phyloP scores from a whole-genome alignment of 2,797 vertebrate genomes.

The Tadarida brasiliensis region DNA sequence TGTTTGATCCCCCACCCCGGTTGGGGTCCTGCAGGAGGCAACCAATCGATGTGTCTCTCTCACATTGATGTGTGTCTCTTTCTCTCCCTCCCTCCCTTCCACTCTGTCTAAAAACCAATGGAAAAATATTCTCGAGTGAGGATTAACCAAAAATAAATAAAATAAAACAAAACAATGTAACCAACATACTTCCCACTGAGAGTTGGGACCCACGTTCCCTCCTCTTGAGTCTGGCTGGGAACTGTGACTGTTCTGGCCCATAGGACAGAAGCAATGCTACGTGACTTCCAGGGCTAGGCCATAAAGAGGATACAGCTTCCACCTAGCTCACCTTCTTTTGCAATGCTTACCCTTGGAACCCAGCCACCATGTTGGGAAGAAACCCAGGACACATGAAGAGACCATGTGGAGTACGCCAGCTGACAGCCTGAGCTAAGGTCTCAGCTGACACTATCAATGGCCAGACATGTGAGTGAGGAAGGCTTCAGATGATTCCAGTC shows the following conservation, averaged over 20 bases:
- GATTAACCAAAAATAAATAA: neutral
- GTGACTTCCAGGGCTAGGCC: neutral
- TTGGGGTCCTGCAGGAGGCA: neutral
- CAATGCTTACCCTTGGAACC: neutral
- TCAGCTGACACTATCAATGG: conserved; percentile 16
- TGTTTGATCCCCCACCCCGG: neutral
- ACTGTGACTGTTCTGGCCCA: neutral
- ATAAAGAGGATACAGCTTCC: neutral
- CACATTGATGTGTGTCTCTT: neutral
- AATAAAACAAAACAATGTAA: neutral
- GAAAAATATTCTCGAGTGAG: too few species aligned
- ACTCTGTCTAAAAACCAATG: neutral
- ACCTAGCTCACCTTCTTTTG: neutral
- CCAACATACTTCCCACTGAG: neutral
- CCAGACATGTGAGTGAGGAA: neutral
- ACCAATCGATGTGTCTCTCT: neutral
- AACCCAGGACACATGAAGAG: neutral
- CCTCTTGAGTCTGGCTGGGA: neutral
- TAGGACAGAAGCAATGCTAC: neutral
- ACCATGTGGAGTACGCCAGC: neutral
- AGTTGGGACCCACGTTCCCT: neutral
- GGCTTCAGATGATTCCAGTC: neutral
- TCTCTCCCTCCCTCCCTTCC: neutral
- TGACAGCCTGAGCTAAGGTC: neutral
- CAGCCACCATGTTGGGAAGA: neutral